Evolutionary conservation across 1,140 invertebrate genomes (phyloP), one percentile per base, ranked within the genome.

Genomic region (Thaumetopoea pityocampa): DNA sequence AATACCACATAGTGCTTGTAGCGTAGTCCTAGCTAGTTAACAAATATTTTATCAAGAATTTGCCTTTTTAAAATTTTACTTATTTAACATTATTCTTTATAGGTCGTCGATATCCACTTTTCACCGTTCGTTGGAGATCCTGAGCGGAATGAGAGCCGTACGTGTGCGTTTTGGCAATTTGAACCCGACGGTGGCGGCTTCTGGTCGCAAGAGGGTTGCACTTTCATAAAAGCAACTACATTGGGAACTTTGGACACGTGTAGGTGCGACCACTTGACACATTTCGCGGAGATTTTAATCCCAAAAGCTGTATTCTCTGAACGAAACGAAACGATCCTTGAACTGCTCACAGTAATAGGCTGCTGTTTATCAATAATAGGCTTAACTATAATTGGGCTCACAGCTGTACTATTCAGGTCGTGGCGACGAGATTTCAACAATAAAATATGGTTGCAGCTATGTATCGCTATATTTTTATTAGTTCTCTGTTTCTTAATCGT

Each of bases 371-470:
- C 85, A 1, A 54, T 87, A 1, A 42, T 86, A n/a, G 82, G 85
- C 1, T 32, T 87, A 2, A 19, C 64, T 1, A 19, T 85, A n/a
- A 76, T 87, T 0, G 73, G 56, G 1, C 20, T 86, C 4, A 87
- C 85, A 0, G 85, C 82, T 0, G 44, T 65, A 2, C 28, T 83
- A 23, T 87, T 86, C 47, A 67, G 77, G 15, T 64, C 72, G 2
- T 87, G 86, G 86, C 54, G 86, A 40, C 45, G 73, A 41, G 79
- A 86, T 28, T 86, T 79, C 43, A 86, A 67, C 11, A 87, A 85
- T 32, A 87, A 87, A 56, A 74, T 87, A 15, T 86, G 85, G 78
- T 46, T 87, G 3, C 78, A 87, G 34, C 55, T 87, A 2, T 86
- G 85, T 26, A 51, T 70, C 8, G 67, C 85, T 0, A 72, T 86